Conservation (phyloP, 2,113 vertebrate genomes). For the Spilogale gracilis region DNA sequence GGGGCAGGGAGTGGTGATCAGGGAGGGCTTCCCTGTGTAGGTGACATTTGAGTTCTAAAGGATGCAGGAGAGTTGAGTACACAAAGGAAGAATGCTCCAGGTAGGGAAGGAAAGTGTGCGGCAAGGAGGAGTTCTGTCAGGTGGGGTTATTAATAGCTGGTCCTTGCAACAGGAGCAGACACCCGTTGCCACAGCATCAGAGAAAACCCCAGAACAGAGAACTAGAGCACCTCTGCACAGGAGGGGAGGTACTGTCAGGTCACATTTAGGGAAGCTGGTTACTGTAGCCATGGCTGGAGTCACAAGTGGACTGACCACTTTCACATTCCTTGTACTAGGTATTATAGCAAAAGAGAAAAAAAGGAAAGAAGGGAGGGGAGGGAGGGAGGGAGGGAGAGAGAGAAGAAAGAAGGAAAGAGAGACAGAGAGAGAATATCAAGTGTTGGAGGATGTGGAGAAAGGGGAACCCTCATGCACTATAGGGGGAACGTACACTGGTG, state of each 20-base stretch:
- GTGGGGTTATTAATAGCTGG: background rate
- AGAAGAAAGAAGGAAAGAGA: too few species aligned
- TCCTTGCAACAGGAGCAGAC: background rate
- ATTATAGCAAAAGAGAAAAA: background rate
- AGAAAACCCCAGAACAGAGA: background rate
- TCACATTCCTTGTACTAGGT: background rate
- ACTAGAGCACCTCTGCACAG: background rate
- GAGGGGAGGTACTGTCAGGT: background rate
- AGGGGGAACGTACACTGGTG: background rate
- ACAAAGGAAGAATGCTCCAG: background rate
- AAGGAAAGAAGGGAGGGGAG: too few species aligned
- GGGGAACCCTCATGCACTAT: background rate
- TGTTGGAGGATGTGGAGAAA: background rate
- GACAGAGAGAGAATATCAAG: background rate
- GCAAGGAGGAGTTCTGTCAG: background rate
- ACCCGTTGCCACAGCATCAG: background rate
- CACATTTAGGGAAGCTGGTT: background rate
- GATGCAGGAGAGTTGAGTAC: background rate
- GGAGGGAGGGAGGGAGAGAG: too few species aligned
- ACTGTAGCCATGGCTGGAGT: background rate
- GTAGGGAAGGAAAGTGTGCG: background rate
- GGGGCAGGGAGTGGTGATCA: background rate
- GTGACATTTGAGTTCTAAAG: background rate
- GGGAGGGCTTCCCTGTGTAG: conserved; percentile 38
- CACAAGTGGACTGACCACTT: background rate